Evolutionary conservation across 2,113 vertebrate genomes (phyloP).

Genomic region (Melanerpes formicivorus): DNA sequence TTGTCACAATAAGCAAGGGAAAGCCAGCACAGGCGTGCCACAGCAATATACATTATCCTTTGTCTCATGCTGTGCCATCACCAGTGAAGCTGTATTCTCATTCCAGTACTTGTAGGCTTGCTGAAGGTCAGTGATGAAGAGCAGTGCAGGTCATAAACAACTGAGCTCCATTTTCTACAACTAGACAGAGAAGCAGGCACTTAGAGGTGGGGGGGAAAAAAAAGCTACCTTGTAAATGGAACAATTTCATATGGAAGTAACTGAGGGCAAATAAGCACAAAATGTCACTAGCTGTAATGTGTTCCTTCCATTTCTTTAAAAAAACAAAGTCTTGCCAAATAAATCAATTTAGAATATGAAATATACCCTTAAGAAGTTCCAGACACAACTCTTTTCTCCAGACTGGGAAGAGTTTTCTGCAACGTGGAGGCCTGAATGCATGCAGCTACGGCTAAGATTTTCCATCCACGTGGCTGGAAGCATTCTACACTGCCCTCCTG

Average conservation of each 20-base stretch:
- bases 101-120: slow-evolving; percentile 18
- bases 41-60: not conserved
- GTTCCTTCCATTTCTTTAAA: not conserved
- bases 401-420: too few relatives aligned
- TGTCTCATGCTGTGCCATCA: slow-evolving; percentile 4
- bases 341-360: slow-evolving; percentile 5
- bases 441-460: not conserved
- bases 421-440: not conserved
- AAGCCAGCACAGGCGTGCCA: slow-evolving; percentile 18
- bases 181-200: not conserved
- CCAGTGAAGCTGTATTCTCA: not conserved
- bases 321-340: slow-evolving; percentile 11
- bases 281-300: not conserved
- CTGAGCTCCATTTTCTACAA: slow-evolving; percentile 24
- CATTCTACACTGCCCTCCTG: not conserved
- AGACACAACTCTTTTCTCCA: not conserved
- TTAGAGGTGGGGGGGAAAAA: not conserved
- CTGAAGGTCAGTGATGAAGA: slow-evolving; percentile 35
- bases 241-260: slow-evolving; percentile 33
- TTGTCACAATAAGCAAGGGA: not conserved
- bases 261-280: not conserved
- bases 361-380: not conserved
- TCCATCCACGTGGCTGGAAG: not conserved
- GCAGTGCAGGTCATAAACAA: slow-evolving; percentile 31
- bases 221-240: slow-evolving; percentile 32